Conservation (phyloP, 2,113 vertebrate species). For the Ginglymostoma cirratum region DNA sequence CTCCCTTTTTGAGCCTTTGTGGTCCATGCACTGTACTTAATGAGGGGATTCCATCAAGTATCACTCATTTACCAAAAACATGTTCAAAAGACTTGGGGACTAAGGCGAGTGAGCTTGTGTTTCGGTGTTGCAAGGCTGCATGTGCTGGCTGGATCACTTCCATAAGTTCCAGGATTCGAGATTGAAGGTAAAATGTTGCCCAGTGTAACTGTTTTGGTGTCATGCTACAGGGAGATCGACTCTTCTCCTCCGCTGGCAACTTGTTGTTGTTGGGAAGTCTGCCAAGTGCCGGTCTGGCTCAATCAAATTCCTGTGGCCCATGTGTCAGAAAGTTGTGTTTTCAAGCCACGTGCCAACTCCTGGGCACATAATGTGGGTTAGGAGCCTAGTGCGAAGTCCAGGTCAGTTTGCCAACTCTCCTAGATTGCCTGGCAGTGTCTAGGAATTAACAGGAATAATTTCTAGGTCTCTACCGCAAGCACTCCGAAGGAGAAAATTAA, state of each 20-base stretch:
- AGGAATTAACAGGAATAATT: too few species aligned
- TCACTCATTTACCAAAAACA: neutral
- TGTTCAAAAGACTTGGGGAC: neutral
- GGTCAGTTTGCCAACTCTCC: too few species aligned
- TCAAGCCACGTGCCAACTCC: neutral
- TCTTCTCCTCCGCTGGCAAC: neutral
- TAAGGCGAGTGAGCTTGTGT: neutral
- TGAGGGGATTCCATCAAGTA: neutral
- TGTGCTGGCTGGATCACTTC: too few species aligned
- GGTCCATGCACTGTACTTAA: too few species aligned
- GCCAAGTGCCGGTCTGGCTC: neutral
- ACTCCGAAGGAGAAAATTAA: too few species aligned
- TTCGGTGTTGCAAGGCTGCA: neutral
- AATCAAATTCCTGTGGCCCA: neutral
- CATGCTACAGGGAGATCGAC: neutral
- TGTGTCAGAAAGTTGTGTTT: neutral
- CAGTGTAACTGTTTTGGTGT: neutral
- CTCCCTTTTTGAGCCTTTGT: too few species aligned
- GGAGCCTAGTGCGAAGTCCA: neutral
- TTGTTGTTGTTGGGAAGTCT: neutral
- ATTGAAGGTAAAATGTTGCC: neutral
- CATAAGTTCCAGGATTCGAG: neutral
- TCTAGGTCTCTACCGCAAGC: too few species aligned
- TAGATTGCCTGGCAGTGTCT: too few species aligned
- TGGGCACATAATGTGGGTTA: neutral